Evolutionary conservation across 2,113 vertebrate species (phyloP).

Genomic region (Zeus faber): DNA sequence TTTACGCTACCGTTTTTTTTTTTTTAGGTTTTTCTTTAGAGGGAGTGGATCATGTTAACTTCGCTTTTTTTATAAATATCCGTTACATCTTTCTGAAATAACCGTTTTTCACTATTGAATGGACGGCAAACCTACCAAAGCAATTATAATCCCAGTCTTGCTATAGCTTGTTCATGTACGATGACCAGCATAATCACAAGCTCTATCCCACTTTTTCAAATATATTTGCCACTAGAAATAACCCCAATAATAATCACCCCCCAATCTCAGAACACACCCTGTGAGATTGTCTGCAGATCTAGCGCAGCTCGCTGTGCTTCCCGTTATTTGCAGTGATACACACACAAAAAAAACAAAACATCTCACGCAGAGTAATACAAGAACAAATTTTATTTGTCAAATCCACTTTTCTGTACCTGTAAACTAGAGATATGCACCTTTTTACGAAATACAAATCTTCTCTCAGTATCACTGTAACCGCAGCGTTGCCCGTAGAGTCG

Average conservation of each 20-base stretch:
- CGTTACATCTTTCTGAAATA: no score
- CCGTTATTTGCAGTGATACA: constrained; percentile 33
- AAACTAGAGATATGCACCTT: constrained; percentile 59
- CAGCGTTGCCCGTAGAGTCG: constrained; percentile 30
- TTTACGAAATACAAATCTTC: constrained; percentile 37
- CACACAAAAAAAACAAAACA: constrained; percentile 18
- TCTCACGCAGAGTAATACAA: constrained; percentile 50
- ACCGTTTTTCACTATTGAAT: constrained; percentile 31
- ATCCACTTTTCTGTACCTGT: constrained; percentile 31
- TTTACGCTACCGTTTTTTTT: constrained; percentile 66
- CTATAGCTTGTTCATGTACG: constrained; percentile 26
- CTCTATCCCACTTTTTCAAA: constrained; percentile 7
- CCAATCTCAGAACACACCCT: constrained; percentile 14
- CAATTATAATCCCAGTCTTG: constrained; percentile 18
- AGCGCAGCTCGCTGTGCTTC: constrained; percentile 16
- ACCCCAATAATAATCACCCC: constrained; percentile 34
- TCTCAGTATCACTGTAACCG: constrained; percentile 48
- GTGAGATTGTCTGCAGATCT: constrained; percentile 18
- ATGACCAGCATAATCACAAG: constrained; percentile 18
- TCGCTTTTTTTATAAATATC: no score
- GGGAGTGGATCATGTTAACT: constrained; percentile 20
- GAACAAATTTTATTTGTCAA: no score
- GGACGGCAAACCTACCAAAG: constrained; percentile 53
- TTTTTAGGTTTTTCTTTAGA: no score
- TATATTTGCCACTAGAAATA: constrained; percentile 11